Base-by-base conservation (phyloP, 2,888 invertebrate genomes). In the Theretra japonica region DNA sequence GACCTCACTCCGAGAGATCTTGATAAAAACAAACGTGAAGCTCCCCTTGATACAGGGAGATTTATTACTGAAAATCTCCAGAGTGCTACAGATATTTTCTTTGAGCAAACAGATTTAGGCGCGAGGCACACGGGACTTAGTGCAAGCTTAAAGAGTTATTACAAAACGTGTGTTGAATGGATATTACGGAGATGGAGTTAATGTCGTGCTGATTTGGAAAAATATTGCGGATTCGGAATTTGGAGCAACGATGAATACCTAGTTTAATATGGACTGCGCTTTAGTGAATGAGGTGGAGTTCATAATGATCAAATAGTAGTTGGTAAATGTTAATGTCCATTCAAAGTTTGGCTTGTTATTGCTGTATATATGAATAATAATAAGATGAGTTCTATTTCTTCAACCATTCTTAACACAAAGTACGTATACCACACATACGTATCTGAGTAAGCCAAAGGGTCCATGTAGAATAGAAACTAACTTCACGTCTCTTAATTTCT, bases 41-140 rank as follows among this genome's bases (percentile, higher is more conserved):
- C 84, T 83, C 81, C 80, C 82, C 80, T 83, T 85, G 90, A 88
- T 90, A 86, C 83, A 86, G 84, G 79, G 80, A 89, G 90, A 92
- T 91, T 91, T 91, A 92, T 91, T 89, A 80, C 90, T 80, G 74
- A 73, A 83, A 87, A 86, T 86, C 90, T 89, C 87, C 77, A 70
- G 88, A 85, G 90, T 83, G 77, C 77, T 79, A 81, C 82, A 82
- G 84, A 90, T 90, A 87, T 87, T 88, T 88, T 86, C 86, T 87
- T 88, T 87, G 86, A 86, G 83, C 80, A 82, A 82, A 81, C 80
- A 83, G 81, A 84, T 82, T 83, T 81, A 53, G 53, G 23, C 59
- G 41, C 23, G 65, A 23, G 17, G 23, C 65, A 23, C 65, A 23
- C n/a, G 65, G 65, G 48, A 48, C 41, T 65, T 25, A 17, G 58